Conservation (phyloP, 2,888 invertebrate species). For the Hypena proboscidalis region DNA sequence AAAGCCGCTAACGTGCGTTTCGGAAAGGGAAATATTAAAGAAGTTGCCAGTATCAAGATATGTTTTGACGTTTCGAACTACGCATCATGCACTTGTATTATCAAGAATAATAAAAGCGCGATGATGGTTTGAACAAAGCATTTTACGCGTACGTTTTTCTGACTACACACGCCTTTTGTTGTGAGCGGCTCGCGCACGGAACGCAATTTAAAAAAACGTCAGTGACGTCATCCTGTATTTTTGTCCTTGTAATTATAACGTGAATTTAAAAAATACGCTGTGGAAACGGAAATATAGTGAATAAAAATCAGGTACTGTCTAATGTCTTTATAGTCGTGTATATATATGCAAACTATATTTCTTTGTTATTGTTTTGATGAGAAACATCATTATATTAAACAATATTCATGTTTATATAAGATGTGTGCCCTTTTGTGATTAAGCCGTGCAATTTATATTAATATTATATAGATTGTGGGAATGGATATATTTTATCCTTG, state of each 20-base stretch:
- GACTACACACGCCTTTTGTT: not conserved
- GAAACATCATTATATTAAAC: too few relatives aligned
- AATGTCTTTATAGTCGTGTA: constrained; percentile 16
- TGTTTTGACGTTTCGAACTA: constrained; percentile 18
- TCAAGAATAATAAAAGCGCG: not conserved
- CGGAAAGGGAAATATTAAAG: not conserved
- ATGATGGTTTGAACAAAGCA: constrained; percentile 12
- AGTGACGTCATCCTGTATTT: constrained; percentile 48
- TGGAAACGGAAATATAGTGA: too few relatives aligned
- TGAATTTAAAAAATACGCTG: constrained; percentile 46
- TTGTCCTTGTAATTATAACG: constrained; percentile 56
- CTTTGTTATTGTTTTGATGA: too few relatives aligned
- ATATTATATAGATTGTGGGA: too few relatives aligned
- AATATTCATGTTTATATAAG: too few relatives aligned
- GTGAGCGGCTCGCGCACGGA: constrained; percentile 8
- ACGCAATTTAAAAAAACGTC: constrained; percentile 39
- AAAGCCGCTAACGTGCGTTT: too few relatives aligned
- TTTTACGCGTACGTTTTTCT: too few relatives aligned
- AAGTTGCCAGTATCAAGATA: constrained; percentile 17
- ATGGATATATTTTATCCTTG: constrained; percentile 29
- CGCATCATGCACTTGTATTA: constrained; percentile 4
- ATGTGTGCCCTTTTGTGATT: too few relatives aligned
- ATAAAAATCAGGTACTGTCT: too few relatives aligned
- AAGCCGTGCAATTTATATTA: too few relatives aligned
- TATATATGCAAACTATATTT: too few relatives aligned